Evolutionary conservation across 2,797 vertebrate genomes (phyloP).

Genomic region (Ctenochaetus hawaiiensis): DNA sequence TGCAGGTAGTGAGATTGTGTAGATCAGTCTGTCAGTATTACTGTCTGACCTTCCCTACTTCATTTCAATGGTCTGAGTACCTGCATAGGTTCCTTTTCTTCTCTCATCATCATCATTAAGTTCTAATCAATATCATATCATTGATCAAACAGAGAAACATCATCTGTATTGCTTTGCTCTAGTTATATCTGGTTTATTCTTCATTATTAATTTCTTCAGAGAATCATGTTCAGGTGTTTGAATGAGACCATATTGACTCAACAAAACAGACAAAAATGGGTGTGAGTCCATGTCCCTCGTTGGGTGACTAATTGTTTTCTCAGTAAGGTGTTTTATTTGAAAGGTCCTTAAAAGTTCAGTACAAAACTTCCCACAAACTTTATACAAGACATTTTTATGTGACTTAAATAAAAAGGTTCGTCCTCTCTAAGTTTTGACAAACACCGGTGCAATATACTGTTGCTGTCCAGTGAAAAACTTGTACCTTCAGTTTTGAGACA

Average conservation of each 20-base stretch:
- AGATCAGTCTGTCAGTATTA: constrained; percentile 66
- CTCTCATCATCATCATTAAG: neutral
- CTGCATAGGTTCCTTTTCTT: constrained; percentile 29
- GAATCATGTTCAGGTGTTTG: constrained; percentile 26
- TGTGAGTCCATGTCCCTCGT: neutral
- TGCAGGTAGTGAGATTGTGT: constrained; percentile 30
- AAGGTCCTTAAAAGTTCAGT: constrained; percentile 1
- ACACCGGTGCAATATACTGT: constrained; percentile 19
- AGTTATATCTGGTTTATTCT: constrained; percentile 41
- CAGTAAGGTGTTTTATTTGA: neutral
- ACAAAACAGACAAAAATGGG: constrained; percentile 1
- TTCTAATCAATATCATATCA: constrained; percentile 23
- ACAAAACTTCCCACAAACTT: neutral
- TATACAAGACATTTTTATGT: constrained; percentile 19
- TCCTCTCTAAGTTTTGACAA: constrained; percentile 6
- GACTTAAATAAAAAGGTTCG: constrained; percentile 6
- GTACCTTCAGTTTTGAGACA: constrained; percentile 3
- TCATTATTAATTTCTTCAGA: constrained; percentile 38
- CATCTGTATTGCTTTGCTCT: constrained; percentile 31
- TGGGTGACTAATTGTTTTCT: constrained; percentile 32
- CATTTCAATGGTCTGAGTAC: constrained; percentile 42
- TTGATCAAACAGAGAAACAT: constrained; percentile 9
- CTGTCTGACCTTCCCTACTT: constrained; percentile 36
- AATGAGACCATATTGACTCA: constrained; percentile 6
- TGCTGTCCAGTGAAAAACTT: constrained; percentile 14